phyloP scores from a whole-genome alignment of 2,888 invertebrate species.

The Clostera curtula region DNA sequence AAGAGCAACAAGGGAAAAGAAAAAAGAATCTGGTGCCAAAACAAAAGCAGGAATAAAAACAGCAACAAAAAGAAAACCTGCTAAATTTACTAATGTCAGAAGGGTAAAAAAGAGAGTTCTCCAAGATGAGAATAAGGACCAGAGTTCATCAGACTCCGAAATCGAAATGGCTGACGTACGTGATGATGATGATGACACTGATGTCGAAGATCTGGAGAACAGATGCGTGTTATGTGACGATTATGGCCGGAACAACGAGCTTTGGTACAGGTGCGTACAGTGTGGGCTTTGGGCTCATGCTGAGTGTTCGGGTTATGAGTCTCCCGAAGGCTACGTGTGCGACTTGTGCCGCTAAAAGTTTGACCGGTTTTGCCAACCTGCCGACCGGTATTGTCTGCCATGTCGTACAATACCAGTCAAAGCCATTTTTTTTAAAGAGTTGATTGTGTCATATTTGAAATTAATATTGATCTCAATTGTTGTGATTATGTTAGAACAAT shows the following conservation, averaged over 20 bases:
- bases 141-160: constrained; percentile 1
- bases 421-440: background rate
- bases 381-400: background rate
- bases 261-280: constrained; percentile 4
- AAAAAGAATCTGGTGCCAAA: background rate
- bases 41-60: background rate
- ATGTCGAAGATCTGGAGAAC: background rate
- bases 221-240: background rate
- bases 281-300: constrained; percentile 7
- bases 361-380: constrained; percentile 1
- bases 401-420: background rate
- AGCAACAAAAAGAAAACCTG: background rate
- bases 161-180: background rate
- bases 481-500: too few species aligned
- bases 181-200: constrained; percentile 1
- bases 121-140: too few species aligned
- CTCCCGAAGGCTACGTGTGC: constrained; percentile 4
- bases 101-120: too few species aligned
- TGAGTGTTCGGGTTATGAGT: constrained; percentile 6
- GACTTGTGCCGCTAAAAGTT: background rate
- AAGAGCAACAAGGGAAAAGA: background rate
- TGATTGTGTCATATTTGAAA: too few species aligned
- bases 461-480: too few species aligned
- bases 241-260: constrained; percentile 3
- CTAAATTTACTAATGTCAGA: too few species aligned